Evolutionary conservation across 2,797 vertebrate species (phyloP).

Genomic region (Trichosurus vulpecula): DNA sequence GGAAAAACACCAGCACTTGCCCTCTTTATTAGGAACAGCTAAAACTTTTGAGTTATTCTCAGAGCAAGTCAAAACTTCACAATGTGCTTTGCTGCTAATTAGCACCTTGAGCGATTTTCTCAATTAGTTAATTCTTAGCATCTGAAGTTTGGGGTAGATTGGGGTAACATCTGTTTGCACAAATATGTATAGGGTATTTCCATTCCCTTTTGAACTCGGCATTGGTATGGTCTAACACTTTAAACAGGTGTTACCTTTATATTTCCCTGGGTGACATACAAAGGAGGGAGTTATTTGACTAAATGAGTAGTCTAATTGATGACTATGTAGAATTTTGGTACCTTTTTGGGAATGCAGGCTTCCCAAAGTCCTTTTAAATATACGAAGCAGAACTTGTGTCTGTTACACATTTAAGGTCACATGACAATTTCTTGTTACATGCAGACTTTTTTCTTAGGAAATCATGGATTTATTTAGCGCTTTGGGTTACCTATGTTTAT

Average conservation of each 20-base stretch:
- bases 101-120: slow-evolving; percentile 4
- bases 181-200: slow-evolving; percentile 26
- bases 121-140: slow-evolving; percentile 49
- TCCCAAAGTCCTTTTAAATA: slow-evolving; percentile 50
- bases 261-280: neutral
- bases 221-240: slow-evolving; percentile 16
- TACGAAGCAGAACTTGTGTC: slow-evolving; percentile 28
- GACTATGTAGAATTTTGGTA: neutral
- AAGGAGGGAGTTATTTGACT: neutral
- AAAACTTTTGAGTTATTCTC: slow-evolving; percentile 52
- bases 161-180: slow-evolving; percentile 22
- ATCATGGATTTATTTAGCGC: slow-evolving; percentile 35
- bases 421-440: neutral
- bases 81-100: slow-evolving; percentile 17
- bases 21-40: slow-evolving; percentile 16
- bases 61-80: slow-evolving; percentile 33
- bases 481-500: neutral
- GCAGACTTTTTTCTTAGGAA: slow-evolving; percentile 41
- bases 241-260: neutral
- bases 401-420: neutral
- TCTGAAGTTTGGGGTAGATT: slow-evolving; percentile 35
- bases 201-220: neutral
- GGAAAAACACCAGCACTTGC: neutral
- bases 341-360: slow-evolving; percentile 34
- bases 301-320: slow-evolving; percentile 17